phyloP scores from a whole-genome alignment of 2,888 invertebrate genomes.

The Seladonia tumulorum region DNA sequence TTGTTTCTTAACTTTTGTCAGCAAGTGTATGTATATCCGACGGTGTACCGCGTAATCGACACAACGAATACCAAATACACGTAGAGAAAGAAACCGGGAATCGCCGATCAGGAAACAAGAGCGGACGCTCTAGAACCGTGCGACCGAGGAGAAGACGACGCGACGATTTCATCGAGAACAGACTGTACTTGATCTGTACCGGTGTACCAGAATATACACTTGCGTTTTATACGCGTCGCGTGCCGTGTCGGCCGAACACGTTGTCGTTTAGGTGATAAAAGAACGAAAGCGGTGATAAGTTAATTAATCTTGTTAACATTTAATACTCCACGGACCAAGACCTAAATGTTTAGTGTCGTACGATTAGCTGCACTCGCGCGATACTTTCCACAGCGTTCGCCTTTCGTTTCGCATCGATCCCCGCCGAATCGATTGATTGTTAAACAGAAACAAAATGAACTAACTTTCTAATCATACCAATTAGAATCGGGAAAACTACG shows the following conservation, averaged over 20 bases:
- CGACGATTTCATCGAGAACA: background rate
- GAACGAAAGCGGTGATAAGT: conserved; percentile 69
- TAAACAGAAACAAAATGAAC: background rate
- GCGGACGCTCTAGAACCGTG: background rate
- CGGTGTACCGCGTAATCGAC: conserved; percentile 48
- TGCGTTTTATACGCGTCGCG: conserved; percentile 67
- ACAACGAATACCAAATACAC: conserved; percentile 63
- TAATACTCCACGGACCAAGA: conserved; percentile 81
- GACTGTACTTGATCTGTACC: background rate
- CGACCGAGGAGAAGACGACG: background rate
- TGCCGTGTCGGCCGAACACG: conserved; percentile 53
- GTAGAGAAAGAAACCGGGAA: conserved; percentile 28
- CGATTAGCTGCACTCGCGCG: conserved; percentile 76
- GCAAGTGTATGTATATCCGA: too few species aligned
- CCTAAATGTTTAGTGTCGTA: conserved; percentile 74
- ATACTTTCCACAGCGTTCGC: conserved; percentile 24
- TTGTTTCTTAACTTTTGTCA: too few species aligned
- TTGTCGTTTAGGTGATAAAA: conserved; percentile 68
- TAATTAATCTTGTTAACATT: conserved; percentile 74
- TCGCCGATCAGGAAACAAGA: conserved; percentile 29
- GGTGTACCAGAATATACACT: background rate
- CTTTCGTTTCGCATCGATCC: conserved; percentile 30
- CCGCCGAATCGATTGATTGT: background rate
- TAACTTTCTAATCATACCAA: too few species aligned
- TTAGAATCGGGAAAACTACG: conserved; percentile 24